These are phyloP conservation scores for Scrobipalpa costella DNA, from an alignment of 2,888 invertebrate species.

Conservation along the genomic window DNA sequence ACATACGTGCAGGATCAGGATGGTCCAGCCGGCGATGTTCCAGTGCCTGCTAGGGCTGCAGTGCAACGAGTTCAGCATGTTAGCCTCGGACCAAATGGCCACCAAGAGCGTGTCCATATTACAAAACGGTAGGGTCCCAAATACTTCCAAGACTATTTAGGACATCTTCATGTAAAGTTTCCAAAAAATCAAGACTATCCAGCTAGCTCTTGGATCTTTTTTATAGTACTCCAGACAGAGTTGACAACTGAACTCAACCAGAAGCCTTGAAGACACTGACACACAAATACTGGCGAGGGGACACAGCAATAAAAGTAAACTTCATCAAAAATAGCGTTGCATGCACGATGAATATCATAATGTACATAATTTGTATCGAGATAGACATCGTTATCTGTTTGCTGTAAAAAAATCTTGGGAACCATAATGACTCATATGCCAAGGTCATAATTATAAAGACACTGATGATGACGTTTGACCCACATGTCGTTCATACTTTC, in stretches of 20 bases:
- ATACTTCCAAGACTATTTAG: not conserved
- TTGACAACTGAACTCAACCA: too few relatives aligned
- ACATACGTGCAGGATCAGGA: not conserved
- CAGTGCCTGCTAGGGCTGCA: slow-evolving; percentile 94
- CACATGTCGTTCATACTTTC: not conserved
- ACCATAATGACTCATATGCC: not conserved
- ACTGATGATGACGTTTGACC: slow-evolving; percentile 3
- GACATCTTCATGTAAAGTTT: too few relatives aligned
- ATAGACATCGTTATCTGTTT: not conserved
- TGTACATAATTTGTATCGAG: not conserved
- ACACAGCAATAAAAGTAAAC: not conserved
- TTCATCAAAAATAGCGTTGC: not conserved
- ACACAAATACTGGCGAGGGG: too few relatives aligned
- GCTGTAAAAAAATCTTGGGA: not conserved
- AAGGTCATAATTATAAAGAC: too few relatives aligned
- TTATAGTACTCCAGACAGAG: too few relatives aligned
- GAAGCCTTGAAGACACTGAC: too few relatives aligned
- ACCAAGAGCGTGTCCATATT: slow-evolving; percentile 92
- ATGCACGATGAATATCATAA: slow-evolving; percentile 2
- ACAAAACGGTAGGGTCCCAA: slow-evolving; percentile 74
- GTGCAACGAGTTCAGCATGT: slow-evolving; percentile 92
- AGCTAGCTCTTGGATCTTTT: too few relatives aligned
- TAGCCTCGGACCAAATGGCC: slow-evolving; percentile 93
- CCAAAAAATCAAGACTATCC: too few relatives aligned
- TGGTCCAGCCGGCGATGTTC: slow-evolving; percentile 74